Evolutionary conservation across 2,888 invertebrate genomes (phyloP).

Genomic region (Apodemia zela): DNA sequence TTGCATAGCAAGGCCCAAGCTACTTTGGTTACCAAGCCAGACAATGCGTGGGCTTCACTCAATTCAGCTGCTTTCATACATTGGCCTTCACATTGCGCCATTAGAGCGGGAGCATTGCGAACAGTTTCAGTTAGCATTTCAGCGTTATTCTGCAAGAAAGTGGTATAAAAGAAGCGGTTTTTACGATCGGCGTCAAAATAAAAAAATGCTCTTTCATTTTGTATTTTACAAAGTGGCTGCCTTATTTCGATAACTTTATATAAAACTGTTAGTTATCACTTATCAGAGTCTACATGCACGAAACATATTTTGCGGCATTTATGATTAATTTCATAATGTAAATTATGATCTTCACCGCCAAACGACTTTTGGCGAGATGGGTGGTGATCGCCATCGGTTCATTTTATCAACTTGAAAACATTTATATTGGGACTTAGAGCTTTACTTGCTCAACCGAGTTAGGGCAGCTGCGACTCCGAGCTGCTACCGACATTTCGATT

Average conservation of each 20-base stretch:
- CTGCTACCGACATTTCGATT: no score
- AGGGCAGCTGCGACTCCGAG: no score
- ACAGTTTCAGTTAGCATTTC: slow-evolving; percentile 61
- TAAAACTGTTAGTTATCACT: no score
- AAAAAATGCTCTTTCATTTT: not conserved
- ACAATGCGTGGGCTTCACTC: slow-evolving; percentile 68
- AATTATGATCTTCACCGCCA: no score
- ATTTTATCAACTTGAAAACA: no score
- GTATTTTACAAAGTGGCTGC: not conserved
- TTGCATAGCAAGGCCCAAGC: slow-evolving; percentile 59
- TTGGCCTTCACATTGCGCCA: slow-evolving; percentile 45
- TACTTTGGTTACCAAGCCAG: slow-evolving; percentile 60
- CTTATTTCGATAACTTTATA: not conserved
- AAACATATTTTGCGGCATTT: no score
- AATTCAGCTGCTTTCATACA: slow-evolving; percentile 54
- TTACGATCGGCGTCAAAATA: not conserved
- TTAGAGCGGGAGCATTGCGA: slow-evolving; percentile 46
- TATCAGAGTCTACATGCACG: no score
- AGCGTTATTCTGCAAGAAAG: slow-evolving; percentile 52
- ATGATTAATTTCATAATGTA: no score
- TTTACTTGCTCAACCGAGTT: no score
- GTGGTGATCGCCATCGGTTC: no score
- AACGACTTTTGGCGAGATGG: no score
- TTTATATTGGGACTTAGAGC: no score
- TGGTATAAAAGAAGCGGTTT: not conserved